A percentile compares a stretch with the other conserved stretches of the same genome.
Conservation (phyloP, 2,888 invertebrate genomes). For the Eristalis pertinax region DNA sequence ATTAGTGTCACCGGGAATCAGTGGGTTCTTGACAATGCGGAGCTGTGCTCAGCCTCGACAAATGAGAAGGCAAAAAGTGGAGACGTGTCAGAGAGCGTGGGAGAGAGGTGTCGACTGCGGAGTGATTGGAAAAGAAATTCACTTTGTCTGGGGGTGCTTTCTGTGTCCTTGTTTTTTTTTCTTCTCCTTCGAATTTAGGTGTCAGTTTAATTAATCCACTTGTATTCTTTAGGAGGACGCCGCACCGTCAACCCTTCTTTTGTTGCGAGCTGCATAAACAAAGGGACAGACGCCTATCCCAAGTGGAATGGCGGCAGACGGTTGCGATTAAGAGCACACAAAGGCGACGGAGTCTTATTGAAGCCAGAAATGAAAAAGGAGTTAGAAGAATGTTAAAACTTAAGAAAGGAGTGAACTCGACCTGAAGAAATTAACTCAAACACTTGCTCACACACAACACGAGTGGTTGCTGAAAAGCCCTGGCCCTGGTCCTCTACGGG, state of each 20-base stretch:
- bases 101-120: not conserved
- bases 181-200: not conserved
- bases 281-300: not conserved
- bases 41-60: constrained; percentile 14
- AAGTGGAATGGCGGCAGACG: not conserved
- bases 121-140: constrained; percentile 2
- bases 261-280: not conserved
- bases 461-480: no score
- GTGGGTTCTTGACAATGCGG: constrained; percentile 11
- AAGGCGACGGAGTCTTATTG: not conserved
- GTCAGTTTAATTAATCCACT: not conserved
- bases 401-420: no score
- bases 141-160: not conserved
- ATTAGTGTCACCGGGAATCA: constrained; percentile 32
- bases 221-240: not conserved
- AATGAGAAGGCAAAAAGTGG: constrained; percentile 2
- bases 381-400: no score
- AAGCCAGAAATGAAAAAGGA: no score
- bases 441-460: no score
- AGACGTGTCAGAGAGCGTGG: not conserved
- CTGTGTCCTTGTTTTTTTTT: constrained; percentile 1
- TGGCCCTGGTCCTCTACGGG: no score
- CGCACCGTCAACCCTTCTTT: not conserved
- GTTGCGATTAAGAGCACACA: not conserved
- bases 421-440: no score